Conservation (phyloP, 2,888 invertebrate species). For the Lasioglossum oenotherae region DNA sequence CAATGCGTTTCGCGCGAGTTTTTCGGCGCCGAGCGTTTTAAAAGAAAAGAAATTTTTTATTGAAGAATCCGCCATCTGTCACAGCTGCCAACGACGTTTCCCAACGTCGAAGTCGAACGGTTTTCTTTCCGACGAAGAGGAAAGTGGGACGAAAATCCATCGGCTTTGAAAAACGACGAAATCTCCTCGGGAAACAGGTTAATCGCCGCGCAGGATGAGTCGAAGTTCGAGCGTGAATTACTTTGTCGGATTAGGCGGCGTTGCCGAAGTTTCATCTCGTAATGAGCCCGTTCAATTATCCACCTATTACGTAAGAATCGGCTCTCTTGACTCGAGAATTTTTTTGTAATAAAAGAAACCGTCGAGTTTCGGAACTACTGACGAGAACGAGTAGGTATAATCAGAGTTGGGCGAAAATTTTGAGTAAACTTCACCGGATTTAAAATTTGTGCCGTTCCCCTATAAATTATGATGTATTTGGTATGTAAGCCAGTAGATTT, state of each 20-base stretch:
- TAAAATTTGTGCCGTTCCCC: too few relatives aligned
- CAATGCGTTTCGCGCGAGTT: not conserved
- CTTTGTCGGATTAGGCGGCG: constrained; percentile 15
- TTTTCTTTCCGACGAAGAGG: not conserved
- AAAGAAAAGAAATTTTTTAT: not conserved
- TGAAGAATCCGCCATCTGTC: not conserved
- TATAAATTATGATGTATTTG: too few relatives aligned
- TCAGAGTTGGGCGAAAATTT: too few relatives aligned
- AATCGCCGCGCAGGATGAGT: not conserved
- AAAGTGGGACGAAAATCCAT: not conserved
- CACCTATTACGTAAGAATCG: not conserved
- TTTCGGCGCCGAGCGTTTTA: not conserved
- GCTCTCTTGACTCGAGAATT: not conserved
- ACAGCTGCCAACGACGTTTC: not conserved
- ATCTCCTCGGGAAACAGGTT: not conserved
- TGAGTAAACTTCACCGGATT: too few relatives aligned
- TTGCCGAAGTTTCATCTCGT: constrained; percentile 7
- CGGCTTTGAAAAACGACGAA: not conserved
- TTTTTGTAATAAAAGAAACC: too few relatives aligned
- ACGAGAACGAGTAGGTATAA: too few relatives aligned
- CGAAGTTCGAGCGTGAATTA: not conserved
- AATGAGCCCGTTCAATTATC: constrained; percentile 21
- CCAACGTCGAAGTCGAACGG: not conserved
- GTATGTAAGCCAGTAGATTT: too few relatives aligned
- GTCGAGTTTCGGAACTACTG: too few relatives aligned